Conservation (phyloP, 2,797 vertebrate genomes). For the Sciurus carolinensis region DNA sequence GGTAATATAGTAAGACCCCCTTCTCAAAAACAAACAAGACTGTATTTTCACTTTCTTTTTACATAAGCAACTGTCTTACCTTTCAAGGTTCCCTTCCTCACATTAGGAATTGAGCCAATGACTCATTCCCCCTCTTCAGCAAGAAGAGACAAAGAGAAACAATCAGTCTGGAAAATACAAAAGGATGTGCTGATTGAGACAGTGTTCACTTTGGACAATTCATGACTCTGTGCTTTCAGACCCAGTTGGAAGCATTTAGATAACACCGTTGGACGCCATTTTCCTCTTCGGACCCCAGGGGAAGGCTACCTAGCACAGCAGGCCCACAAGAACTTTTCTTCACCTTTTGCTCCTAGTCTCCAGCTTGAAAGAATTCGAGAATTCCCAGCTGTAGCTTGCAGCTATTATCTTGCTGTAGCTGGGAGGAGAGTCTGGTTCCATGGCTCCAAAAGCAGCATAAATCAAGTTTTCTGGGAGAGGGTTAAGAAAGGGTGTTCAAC, state of each 20-base stretch:
- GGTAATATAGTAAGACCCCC: neutral
- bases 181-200: constrained; percentile 53
- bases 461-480: constrained; percentile 83
- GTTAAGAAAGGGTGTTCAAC: constrained; percentile 84
- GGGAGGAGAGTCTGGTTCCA: constrained; percentile 83
- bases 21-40: neutral
- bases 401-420: constrained; percentile 84
- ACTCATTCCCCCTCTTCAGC: constrained; percentile 65
- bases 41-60: constrained; percentile 39
- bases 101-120: constrained; percentile 44
- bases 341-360: constrained; percentile 81
- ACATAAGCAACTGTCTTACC: constrained; percentile 42
- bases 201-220: constrained; percentile 69
- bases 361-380: constrained; percentile 83
- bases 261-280: constrained; percentile 56
- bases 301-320: constrained; percentile 75
- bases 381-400: constrained; percentile 84
- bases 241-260: constrained; percentile 73
- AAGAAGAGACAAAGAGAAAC: constrained; percentile 72
- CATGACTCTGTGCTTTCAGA: constrained; percentile 52
- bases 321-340: constrained; percentile 83
- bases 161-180: constrained; percentile 31
- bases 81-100: constrained; percentile 44
- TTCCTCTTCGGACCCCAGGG: constrained; percentile 62
- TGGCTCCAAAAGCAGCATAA: constrained; percentile 85